Base-by-base conservation (phyloP, 2,113 vertebrate species). In the Pelmatolapia mariae region DNA sequence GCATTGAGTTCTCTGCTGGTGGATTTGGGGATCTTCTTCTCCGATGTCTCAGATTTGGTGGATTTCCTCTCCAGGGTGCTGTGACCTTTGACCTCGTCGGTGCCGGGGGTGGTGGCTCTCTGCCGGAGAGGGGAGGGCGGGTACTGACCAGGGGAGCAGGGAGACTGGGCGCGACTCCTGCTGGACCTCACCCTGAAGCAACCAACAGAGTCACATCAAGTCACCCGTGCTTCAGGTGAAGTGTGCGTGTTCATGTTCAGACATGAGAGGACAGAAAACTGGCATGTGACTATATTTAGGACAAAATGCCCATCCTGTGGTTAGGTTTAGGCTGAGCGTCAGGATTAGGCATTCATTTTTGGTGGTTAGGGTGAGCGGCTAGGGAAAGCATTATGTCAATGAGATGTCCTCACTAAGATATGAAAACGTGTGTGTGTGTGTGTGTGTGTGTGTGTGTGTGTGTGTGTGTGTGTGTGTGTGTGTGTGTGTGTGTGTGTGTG, bases 101-200 rank as follows among this genome's bases (percentile, higher is more conserved):
- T 94, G 80, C 86, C 94, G 5, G 97, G 94, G 86, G 91, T 95
- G 80, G 94, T 50, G 61, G 95, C 94, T 80, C 96, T 97, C 86
- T 97, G 97, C 61, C 96, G 97, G 93, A 97, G 95, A 1, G 98
- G 97, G 86, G 98, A 98, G 63, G 96, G 95, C 2, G 96, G 96
- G 89, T 96, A 97, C 89, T 96, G 97, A 2, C 97, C 97, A 2
- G 97, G 97, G 56, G 93, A 91, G 13, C 96, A 97, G 84, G 98
- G 98, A 59, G 98, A 99, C 94, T 97, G 98, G 19, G 98, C 96
- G 2, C 97, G 97, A 52, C 94, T 96, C 94, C 97, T 97, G 88
- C 96, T 95, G 18, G 96, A 95, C 89, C 97, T 97, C 84, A 95
- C 93, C 63, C 96, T 97, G 84, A n/a, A 86, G 29, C 79, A 11